Base-by-base conservation (phyloP, 2,113 vertebrate species). In the Sylvilagus bachmani region DNA sequence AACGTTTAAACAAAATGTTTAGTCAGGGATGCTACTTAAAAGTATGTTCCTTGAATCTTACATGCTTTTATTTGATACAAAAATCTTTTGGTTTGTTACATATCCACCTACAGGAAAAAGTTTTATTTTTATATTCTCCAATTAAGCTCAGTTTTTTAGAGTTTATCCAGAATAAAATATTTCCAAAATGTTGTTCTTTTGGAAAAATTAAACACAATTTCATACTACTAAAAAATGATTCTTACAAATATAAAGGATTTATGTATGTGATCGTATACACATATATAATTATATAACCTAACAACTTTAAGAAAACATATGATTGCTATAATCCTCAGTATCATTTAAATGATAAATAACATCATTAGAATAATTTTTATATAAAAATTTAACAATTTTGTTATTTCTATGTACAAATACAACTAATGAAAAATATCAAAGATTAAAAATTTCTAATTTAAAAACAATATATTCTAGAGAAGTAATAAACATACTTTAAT, bases 1-100 rank as follows among this genome's bases (percentile, higher is more conserved):
- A 93, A 90, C 75, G 87, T 92, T n/a, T n/a, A n/a, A n/a, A n/a
- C n/a, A n/a, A n/a, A n/a, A 97, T 88, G 38, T 84, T 91, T 75
- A 89, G n/a, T 84, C 66, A 93, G 27, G 7, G 51, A 22, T 22
- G 38, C 61, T 38, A 84, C 66, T 93, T 86, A 36, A 88, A 90
- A 70, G 82, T 81, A 67, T n/a, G 83, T 77, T 96, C 96, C 27
- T 25, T 61, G 6, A 94, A 64, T 44, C 53, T 86, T 55, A 89
- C 53, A 83, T 90, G 58, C 71, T 94, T 89, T 88, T 79, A 70
- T 95, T 97, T 89, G 81, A 80, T 51, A n/a, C 14, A 97, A 78
- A 71, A 96, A 77, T 69, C n/a, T 95, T 92, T 74, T 96, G 67
- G 53, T 49, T 84, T 58, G 92, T 24, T 89, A 96, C 94, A 22